phyloP scores from a whole-genome alignment of 2,113 vertebrate species.

The Mobula birostris region DNA sequence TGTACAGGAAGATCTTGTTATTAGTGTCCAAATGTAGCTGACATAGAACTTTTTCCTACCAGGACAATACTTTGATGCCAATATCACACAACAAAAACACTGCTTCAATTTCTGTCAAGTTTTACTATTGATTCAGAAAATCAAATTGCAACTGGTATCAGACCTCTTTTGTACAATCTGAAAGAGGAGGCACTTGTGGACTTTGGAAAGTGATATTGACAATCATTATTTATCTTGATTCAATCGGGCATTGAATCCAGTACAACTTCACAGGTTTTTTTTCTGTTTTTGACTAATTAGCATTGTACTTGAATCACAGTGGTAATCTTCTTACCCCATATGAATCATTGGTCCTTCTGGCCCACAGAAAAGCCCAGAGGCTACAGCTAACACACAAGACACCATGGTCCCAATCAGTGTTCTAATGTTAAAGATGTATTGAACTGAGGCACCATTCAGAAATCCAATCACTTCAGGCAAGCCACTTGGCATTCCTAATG shows the following conservation, averaged over 20 bases:
- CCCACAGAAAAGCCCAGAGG: constrained; percentile 46
- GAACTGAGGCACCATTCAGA: constrained; percentile 47
- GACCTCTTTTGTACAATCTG: neutral
- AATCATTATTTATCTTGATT: neutral
- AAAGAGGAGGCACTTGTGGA: neutral
- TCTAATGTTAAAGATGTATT: constrained; percentile 48
- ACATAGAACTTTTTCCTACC: neutral
- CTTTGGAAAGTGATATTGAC: neutral
- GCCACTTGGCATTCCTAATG: constrained; percentile 40
- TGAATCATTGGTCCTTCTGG: constrained; percentile 49
- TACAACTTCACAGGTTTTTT: neutral
- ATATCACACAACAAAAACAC: neutral
- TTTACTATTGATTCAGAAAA: neutral
- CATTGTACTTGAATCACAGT: neutral
- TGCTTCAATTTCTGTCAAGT: neutral
- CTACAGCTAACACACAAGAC: constrained; percentile 46
- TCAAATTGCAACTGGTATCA: neutral
- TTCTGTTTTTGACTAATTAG: neutral
- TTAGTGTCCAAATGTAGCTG: neutral
- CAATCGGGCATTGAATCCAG: too few relatives aligned
- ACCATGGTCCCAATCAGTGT: constrained; percentile 46
- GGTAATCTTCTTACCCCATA: constrained; percentile 44
- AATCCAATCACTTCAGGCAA: constrained; percentile 49
- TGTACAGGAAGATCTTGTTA: neutral
- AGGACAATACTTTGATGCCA: neutral